Conservation (phyloP, 1,140 invertebrate genomes). For the Nymphalis io region DNA sequence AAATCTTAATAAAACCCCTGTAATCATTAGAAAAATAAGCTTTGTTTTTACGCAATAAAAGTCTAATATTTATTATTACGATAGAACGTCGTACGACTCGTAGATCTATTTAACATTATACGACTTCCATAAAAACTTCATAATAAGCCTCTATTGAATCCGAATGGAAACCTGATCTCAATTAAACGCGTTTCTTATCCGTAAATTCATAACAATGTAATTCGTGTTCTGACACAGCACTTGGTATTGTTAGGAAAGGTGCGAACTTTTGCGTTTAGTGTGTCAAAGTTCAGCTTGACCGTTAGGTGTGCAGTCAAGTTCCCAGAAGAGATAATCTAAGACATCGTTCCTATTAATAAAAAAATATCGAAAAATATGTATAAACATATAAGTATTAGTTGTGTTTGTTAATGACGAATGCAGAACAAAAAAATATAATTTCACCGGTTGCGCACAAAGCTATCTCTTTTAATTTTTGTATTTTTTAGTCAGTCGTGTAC, state of each 20-base stretch:
- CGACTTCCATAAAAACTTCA: constrained; percentile 1
- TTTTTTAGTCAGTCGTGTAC: no score
- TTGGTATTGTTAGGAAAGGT: constrained; percentile 39
- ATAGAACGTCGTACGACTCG: no score
- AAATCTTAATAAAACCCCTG: no score
- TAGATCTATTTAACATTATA: no score
- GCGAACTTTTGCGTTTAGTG: constrained; percentile 53
- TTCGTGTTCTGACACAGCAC: constrained; percentile 26
- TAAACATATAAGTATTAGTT: background rate
- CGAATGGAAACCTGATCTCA: constrained; percentile 11
- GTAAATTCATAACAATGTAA: constrained; percentile 21
- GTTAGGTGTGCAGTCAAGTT: constrained; percentile 49
- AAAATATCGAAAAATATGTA: background rate
- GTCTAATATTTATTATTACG: no score
- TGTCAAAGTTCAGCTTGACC: constrained; percentile 65
- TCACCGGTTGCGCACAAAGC: background rate
- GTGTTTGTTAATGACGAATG: background rate
- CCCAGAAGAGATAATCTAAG: constrained; percentile 26
- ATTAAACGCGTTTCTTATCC: constrained; percentile 23
- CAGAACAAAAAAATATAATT: background rate
- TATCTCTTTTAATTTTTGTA: no score
- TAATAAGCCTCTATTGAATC: constrained; percentile 10
- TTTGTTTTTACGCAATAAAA: no score
- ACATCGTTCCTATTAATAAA: constrained; percentile 16
- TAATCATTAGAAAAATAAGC: no score